Conservation (phyloP, 2,113 vertebrate species). For the Oceanodroma tethys region DNA sequence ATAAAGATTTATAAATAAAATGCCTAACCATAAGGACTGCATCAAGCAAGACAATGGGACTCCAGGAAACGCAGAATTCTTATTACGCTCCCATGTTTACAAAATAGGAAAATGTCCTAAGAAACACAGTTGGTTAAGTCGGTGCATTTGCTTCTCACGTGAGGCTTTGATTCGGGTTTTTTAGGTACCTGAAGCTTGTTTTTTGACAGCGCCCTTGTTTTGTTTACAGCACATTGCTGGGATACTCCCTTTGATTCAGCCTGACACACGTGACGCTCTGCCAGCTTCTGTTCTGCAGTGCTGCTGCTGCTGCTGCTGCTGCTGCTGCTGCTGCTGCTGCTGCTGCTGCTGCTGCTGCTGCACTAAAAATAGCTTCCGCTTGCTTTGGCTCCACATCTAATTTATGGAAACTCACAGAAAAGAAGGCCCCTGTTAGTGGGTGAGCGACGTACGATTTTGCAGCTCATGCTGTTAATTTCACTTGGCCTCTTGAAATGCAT, state of each 20-base stretch:
- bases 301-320: conserved; percentile 45
- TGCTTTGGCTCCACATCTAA: conserved; percentile 88
- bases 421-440: conserved; percentile 60
- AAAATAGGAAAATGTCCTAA: conserved; percentile 47
- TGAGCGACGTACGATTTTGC: conserved; percentile 68
- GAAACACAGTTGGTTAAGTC: not conserved
- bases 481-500: not conserved
- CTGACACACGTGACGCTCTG: conserved; percentile 80
- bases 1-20: not conserved
- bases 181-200: conserved; percentile 74
- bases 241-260: conserved; percentile 91
- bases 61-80: not conserved
- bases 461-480: not conserved
- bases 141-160: not conserved
- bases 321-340: conserved; percentile 49
- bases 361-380: conserved; percentile 89
- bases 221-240: conserved; percentile 89
- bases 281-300: conserved; percentile 89
- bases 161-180: not conserved
- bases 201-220: conserved; percentile 85
- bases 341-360: conserved; percentile 60
- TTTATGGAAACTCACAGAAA: conserved; percentile 88
- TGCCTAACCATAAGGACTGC: not conserved
- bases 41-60: not conserved
- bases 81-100: not conserved